Base-by-base conservation (phyloP, 2,113 vertebrate species). In the Pycnonotus jocosus region DNA sequence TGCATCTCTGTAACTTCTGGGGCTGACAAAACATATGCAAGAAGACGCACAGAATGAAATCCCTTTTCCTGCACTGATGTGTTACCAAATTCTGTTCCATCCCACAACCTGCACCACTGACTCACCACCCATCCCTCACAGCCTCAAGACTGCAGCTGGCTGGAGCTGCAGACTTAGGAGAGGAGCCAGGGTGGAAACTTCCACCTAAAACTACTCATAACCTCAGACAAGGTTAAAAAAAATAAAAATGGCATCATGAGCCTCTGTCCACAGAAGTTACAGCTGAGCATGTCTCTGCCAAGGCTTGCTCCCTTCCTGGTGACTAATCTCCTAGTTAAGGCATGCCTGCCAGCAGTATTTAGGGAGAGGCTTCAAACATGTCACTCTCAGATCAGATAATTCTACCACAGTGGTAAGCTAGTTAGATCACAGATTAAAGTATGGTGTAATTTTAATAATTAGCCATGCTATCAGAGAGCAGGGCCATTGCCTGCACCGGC, bases 101-200 rank as follows among this genome's bases (percentile, higher is more conserved):
- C n/a, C 50, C 50, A 40, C 37, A 42, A 14, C 25, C 62, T 47
- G 23, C 42, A 28, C 33, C 54, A 45, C 68, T 72, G 37, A 71
- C 50, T 76, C 91, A 54, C 40, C 60, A 79, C 76, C 73, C 72
- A 24, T 33, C 38, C 7, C 62, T 77, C 68, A 45, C 58, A 45
- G 64, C 82, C 82, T 90, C 9, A 1, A 0, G 0, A 57, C 30
- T 6, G 3, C 42, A 74, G 48, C 24, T 20, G 22, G 20, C 94
- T 50, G 30, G 15, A 53, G 53, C 15, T 51, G 40, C 68, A 86
- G 33, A 47, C 65, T 94, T 77, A 80, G 93, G 92, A 74, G 57
- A 45, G 51, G 12, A 92, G 94, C 93, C 95, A 96, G 62, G 1
- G 0, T 88, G 90, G 95, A 96, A 96, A 95, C 68, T 96, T 97